These are phyloP conservation scores for Acanthosoma haemorrhoidale DNA, from an alignment of 2,888 invertebrate species.

Conservation along the genomic window DNA sequence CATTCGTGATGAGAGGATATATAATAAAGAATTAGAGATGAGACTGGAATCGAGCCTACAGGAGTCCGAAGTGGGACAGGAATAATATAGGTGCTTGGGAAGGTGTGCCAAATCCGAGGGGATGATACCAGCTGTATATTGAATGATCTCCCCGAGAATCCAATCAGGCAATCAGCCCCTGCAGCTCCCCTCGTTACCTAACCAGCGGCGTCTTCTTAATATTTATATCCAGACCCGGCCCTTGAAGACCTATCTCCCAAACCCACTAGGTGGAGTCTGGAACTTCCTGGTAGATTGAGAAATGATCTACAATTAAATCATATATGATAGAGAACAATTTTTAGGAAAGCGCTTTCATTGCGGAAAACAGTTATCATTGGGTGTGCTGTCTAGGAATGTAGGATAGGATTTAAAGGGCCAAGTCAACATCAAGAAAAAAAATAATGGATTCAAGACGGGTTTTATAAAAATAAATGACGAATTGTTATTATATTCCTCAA, in stretches of 20 bases:
- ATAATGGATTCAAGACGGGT: too few species aligned
- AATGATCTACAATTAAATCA: too few species aligned
- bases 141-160: not conserved
- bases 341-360: too few species aligned
- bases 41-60: not conserved
- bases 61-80: not conserved
- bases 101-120: not conserved
- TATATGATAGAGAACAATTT: too few species aligned
- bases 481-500: too few species aligned
- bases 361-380: too few species aligned
- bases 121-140: not conserved
- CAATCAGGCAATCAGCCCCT: not conserved
- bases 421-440: too few species aligned
- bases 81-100: not conserved
- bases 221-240: not conserved
- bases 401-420: too few species aligned
- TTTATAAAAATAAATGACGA: too few species aligned
- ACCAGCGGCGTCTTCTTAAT: slow-evolving; percentile 6
- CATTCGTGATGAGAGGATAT: not conserved
- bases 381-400: too few species aligned
- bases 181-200: not conserved
- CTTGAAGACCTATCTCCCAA: not conserved
- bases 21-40: not conserved
- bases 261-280: not conserved
- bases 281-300: too few species aligned